A percentile compares a stretch with the other conserved stretches of the same genome.
Evolutionary conservation across 2,797 vertebrate species (phyloP).

Genomic region (Caiman crocodilus): DNA sequence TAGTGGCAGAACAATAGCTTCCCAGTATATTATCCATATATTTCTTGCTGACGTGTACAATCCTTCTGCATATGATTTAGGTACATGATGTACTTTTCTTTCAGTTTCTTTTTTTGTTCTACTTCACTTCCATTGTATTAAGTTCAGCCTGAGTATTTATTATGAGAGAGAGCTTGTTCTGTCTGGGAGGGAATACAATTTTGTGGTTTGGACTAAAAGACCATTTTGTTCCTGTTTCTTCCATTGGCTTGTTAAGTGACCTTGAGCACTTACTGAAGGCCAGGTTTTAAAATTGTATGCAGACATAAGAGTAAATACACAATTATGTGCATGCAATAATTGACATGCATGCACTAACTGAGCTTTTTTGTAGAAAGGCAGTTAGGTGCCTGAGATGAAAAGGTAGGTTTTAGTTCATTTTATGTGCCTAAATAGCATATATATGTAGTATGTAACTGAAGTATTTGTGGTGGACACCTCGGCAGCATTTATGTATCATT

Average conservation of each 20-base stretch:
- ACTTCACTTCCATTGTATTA: rapidly evolving
- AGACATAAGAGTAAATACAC: neutral
- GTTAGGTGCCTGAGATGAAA: neutral
- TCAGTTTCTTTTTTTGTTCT: neutral
- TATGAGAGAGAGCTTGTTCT: neutral
- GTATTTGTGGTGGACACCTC: no score
- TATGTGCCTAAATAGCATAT: no score
- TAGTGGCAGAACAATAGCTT: no score
- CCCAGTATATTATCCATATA: neutral
- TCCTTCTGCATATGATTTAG: rapidly evolving
- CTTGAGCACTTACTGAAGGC: neutral
- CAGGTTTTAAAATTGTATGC: neutral
- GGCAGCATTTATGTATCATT: no score
- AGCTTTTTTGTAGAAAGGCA: neutral
- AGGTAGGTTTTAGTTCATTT: no score
- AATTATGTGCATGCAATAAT: neutral
- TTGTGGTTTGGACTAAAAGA: rapidly evolving
- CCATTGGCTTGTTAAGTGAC: neutral
- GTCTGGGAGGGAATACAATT: neutral
- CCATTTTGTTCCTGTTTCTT: neutral
- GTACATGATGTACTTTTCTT: rapidly evolving
- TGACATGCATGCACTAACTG: neutral
- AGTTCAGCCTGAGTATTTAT: neutral
- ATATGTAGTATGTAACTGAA: no score
- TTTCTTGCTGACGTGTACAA: neutral